Base-by-base conservation (phyloP, 2,888 invertebrate species). In the Serrognathus titanus region DNA sequence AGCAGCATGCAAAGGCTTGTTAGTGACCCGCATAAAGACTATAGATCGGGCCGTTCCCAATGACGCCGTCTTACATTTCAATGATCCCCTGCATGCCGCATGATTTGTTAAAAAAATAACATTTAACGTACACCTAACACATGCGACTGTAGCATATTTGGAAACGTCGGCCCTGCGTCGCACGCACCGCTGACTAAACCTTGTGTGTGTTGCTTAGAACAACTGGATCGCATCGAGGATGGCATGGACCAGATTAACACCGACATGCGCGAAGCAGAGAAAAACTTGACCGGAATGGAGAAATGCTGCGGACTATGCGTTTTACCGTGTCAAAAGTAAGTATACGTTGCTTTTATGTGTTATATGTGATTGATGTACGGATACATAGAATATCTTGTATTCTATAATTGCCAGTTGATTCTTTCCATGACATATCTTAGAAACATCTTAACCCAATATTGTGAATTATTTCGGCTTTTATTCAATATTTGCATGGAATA, bases 241-340 rank as follows among this genome's bases (percentile, higher is more conserved):
- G 98, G 98, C 41, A 97, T 99, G 96, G 99, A 99, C 81, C 97
- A 97, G 81, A 99, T 99, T 81, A 99, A 99, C 81, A 91, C 94
- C 64, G 99, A 99, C 79, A 99, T 99, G 99, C 89, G 90, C 74
- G 98, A 99, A 79, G 99, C 99, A 12, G 99, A 99, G 81, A 98
- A 99, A 81, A 98, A 99, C 81, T 85, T 99, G 71, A 97, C 97
- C 67, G 98, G 98, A 64, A 96, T 99, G 96, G 99, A 99, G 83
- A 99, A 99, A 80, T 99, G 98, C 80, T 99, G 99, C 80, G 98
- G 98, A 58, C 88, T 99, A 72, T 99, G 98, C 82, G 96, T 96
- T 58, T 85, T 98, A 74, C 99, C 98, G 41, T 99, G 99, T 86
- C 95, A 96, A 83, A 97, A 97, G 97, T 97, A 84, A 79, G 87